Base-by-base conservation (phyloP, 2,888 invertebrate genomes). In the Ophraella communa region DNA sequence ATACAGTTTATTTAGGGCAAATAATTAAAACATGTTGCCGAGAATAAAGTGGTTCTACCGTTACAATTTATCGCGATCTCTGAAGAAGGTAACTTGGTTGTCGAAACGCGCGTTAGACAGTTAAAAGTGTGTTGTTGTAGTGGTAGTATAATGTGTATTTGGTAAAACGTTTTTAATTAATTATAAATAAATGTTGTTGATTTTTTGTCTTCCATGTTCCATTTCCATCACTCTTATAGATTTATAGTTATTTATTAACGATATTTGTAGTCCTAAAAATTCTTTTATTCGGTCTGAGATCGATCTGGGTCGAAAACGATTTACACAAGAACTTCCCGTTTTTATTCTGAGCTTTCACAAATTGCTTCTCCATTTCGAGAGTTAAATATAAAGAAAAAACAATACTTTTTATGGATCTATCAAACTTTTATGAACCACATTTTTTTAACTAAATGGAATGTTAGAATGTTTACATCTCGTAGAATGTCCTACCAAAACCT, bases 131-230 rank as follows among this genome's bases (percentile, higher is more conserved):
- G n/a, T n/a, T n/a, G n/a, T n/a, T n/a, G n/a, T n/a, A n/a, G n/a
- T n/a, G n/a, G n/a, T n/a, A n/a, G n/a, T n/a, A n/a, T n/a, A n/a
- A n/a, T n/a, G n/a, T n/a, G n/a, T n/a, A n/a, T n/a, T n/a, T n/a
- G n/a, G n/a, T n/a, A 45, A 45, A 56, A 42, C 3, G n/a, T 11
- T n/a, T 54, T 54, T 42, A 5, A 24, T 42, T 35, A 35, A 35
- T 35, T 35, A n/a, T 35, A 35, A n/a, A 35, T 35, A 35, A 35
- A 35, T 35, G 4, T n/a, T n/a, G 10, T 33, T 33, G 11, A n/a
- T 35, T n/a, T 33, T n/a, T n/a, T 35, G 35, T 35, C 35, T 35
- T 30, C 11, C n/a, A 11, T 11, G 4, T 11, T 14, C 35, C 11
- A 14, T 35, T 35, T 35, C 35, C 35, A 35, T 35, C 35, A 35